Percentiles rank a stretch among this genome's conserved stretches.
phyloP scores from a whole-genome alignment of 2,797 vertebrate genomes.

The Pogoniulus pusillus region DNA sequence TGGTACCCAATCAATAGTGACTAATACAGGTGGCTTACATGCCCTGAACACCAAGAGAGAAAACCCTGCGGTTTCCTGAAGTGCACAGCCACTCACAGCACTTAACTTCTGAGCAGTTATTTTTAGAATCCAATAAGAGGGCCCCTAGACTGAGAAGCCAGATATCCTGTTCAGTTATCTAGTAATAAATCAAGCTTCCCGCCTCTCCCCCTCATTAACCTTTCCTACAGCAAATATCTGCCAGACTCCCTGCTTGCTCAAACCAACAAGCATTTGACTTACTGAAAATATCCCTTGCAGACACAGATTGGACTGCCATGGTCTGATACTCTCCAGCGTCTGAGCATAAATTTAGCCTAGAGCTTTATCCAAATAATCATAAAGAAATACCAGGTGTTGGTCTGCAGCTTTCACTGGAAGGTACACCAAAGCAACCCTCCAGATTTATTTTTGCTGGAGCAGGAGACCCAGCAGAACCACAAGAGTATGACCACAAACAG shows the following conservation, averaged over 20 bases:
- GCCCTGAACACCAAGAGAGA: neutral
- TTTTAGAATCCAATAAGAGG: neutral
- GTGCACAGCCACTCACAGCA: neutral
- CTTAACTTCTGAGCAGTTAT: neutral
- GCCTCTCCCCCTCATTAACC: neutral
- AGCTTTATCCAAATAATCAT: neutral
- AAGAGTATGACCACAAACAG: neutral
- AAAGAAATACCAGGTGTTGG: neutral
- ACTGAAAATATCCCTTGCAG: neutral
- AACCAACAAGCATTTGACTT: neutral
- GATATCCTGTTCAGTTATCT: neutral
- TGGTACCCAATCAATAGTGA: neutral
- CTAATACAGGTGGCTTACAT: neutral
- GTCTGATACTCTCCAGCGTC: neutral
- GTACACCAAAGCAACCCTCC: neutral
- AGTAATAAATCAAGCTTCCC: slow-evolving; percentile 4
- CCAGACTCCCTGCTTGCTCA: neutral
- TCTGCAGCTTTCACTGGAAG: neutral
- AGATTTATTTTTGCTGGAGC: neutral
- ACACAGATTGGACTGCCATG: neutral
- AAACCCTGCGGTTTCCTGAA: neutral
- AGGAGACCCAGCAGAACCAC: neutral
- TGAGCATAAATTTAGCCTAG: neutral
- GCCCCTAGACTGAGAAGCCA: neutral
- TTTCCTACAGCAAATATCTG: neutral